Evolutionary conservation across 2,797 vertebrate genomes (phyloP).

Genomic region (Cichlasoma orientale): DNA sequence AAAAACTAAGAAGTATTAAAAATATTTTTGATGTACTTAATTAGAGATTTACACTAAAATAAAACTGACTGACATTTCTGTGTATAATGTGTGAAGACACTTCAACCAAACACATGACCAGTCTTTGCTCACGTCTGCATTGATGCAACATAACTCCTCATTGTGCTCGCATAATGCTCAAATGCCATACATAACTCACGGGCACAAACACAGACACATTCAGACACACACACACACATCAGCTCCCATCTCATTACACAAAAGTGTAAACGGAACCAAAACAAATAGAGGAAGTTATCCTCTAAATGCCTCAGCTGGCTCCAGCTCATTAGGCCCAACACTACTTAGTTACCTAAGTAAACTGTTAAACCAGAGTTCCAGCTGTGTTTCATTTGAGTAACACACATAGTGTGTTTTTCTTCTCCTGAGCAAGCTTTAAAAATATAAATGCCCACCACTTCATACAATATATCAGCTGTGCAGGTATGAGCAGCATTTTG

Average conservation of each 20-base stretch:
- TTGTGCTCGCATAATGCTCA: slow-evolving; percentile 71
- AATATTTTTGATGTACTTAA: not conserved
- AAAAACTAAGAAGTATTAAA: not conserved
- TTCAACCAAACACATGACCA: slow-evolving; percentile 44
- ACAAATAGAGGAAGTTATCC: slow-evolving; percentile 72
- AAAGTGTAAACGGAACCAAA: slow-evolving; percentile 68
- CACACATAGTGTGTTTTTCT: slow-evolving; percentile 50
- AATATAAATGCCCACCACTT: slow-evolving; percentile 25
- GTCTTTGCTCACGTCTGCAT: slow-evolving; percentile 44
- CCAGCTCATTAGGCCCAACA: slow-evolving; percentile 45
- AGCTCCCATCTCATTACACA: slow-evolving; percentile 64
- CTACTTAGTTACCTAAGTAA: slow-evolving; percentile 65
- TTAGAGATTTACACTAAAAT: not conserved
- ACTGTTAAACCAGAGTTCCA: slow-evolving; percentile 42
- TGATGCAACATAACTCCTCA: slow-evolving; percentile 67
- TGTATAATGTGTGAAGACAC: slow-evolving; percentile 35
- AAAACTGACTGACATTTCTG: slow-evolving; percentile 20
- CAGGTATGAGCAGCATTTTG: slow-evolving; percentile 56
- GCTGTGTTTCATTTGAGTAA: slow-evolving; percentile 37
- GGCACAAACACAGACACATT: slow-evolving; percentile 56
- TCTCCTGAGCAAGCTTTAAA: slow-evolving; percentile 23
- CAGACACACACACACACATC: slow-evolving; percentile 41
- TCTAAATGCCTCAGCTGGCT: slow-evolving; percentile 62
- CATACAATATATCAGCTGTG: slow-evolving; percentile 21
- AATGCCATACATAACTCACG: slow-evolving; percentile 66